phyloP scores from a whole-genome alignment of 2,113 vertebrate species.

The Australoheros scitulus region DNA sequence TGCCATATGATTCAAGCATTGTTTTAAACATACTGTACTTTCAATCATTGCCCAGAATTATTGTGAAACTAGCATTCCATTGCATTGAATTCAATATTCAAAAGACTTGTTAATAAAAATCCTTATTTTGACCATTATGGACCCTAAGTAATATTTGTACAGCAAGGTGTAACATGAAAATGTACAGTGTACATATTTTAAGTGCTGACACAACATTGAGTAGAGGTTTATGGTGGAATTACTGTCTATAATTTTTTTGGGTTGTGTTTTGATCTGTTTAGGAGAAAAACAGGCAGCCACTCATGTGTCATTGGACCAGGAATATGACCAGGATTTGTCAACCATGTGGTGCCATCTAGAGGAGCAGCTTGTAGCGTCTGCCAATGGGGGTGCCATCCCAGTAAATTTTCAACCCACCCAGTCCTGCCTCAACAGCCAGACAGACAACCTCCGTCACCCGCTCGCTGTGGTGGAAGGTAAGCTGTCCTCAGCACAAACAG shows the following conservation, averaged over 20 bases:
- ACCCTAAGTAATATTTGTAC: too few relatives aligned
- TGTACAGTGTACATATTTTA: too few relatives aligned
- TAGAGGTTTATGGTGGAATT: too few relatives aligned
- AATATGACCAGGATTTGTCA: constrained; percentile 90
- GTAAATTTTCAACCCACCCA: constrained; percentile 88
- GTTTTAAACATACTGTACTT: too few relatives aligned
- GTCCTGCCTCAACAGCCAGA: constrained; percentile 91
- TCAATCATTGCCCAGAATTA: too few relatives aligned
- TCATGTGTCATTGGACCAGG: constrained; percentile 93
- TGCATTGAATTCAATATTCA: too few relatives aligned
- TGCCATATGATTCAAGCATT: too few relatives aligned
- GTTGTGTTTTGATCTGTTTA: constrained; percentile 50
- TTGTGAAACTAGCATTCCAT: too few relatives aligned
- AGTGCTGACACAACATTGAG: too few relatives aligned
- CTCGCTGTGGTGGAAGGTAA: constrained; percentile 92
- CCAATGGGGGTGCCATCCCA: constrained; percentile 85
- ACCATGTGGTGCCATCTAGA: constrained; percentile 93
- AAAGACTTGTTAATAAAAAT: too few relatives aligned
- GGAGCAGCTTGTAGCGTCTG: constrained; percentile 87
- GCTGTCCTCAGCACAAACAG: background rate
- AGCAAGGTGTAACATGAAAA: too few relatives aligned
- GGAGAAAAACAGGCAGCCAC: constrained; percentile 98
- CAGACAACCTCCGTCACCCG: constrained; percentile 91
- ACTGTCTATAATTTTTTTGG: background rate
- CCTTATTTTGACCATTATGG: too few relatives aligned